A percentile compares a stretch with the other conserved stretches of the same genome.
Conservation (phyloP, 53 echinoderm and acorn worm genomes). For the Echinometra lucunter region DNA sequence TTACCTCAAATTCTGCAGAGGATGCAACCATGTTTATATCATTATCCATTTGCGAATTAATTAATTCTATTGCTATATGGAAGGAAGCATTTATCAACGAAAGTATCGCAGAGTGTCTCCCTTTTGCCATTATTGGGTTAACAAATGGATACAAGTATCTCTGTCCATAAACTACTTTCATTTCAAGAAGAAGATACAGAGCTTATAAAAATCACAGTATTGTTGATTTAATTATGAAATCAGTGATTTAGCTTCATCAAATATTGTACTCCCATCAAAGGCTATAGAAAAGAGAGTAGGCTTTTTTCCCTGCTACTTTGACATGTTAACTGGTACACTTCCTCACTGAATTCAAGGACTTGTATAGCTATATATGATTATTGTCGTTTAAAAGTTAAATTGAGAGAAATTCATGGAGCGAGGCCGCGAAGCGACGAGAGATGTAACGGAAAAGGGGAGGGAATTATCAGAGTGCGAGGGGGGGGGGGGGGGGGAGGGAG, state of each 20-base stretch:
- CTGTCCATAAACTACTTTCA: neutral
- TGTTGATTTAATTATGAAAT: conserved; percentile 14
- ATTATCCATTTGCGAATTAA: neutral
- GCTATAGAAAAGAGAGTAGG: neutral
- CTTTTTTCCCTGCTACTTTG: neutral
- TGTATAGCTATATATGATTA: neutral
- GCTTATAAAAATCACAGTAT: neutral
- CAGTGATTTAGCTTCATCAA: neutral
- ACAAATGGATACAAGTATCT: neutral
- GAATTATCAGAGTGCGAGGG: neutral
- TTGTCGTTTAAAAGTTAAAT: neutral
- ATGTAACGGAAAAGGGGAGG: neutral
- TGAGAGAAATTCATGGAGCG: neutral
- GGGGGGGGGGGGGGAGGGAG: neutral
- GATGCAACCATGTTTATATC: neutral
- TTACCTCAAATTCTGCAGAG: no score
- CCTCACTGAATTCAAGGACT: neutral
- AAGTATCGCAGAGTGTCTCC: neutral
- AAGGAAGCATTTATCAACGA: neutral
- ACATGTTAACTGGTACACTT: neutral
- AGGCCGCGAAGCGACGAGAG: neutral
- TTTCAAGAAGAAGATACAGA: neutral
- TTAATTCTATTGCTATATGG: neutral
- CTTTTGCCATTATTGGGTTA: neutral
- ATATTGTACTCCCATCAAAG: neutral